Evolutionary conservation across 2,888 invertebrate species (phyloP).

Genomic region (Pogonocherus hispidulus): DNA sequence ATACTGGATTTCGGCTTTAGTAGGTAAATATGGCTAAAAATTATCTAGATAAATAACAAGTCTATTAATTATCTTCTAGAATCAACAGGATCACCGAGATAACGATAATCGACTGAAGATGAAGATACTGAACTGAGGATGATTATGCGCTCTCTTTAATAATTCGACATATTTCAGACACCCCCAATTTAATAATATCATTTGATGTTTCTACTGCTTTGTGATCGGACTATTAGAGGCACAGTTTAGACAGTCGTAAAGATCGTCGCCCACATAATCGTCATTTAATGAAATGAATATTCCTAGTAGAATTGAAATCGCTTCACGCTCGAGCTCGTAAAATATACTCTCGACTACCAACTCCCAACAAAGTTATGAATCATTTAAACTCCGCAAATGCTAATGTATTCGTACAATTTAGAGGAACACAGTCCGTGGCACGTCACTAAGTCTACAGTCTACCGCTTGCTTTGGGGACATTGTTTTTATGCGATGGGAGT

Average conservation of each 20-base stretch:
- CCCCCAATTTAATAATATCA: background rate
- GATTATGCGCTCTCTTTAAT: too few species aligned
- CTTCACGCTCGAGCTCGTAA: slow-evolving; percentile 30
- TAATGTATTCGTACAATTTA: background rate
- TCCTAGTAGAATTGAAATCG: slow-evolving; percentile 48
- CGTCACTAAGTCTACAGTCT: background rate
- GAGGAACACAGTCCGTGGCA: background rate
- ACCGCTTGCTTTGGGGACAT: background rate
- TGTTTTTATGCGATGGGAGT: too few species aligned
- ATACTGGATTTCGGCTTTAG: too few species aligned
- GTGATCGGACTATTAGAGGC: background rate
- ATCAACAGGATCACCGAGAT: too few species aligned
- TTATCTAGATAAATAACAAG: too few species aligned
- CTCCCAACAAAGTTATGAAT: slow-evolving; percentile 14
- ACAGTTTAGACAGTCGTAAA: background rate
- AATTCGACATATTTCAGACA: background rate
- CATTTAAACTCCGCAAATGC: background rate
- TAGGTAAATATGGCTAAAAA: too few species aligned
- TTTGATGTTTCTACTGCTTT: background rate
- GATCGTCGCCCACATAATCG: slow-evolving; percentile 31
- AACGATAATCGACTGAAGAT: too few species aligned
- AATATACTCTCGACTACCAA: background rate
- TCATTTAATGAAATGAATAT: slow-evolving; percentile 52
- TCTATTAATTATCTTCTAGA: too few species aligned
- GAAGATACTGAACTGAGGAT: too few species aligned